Percentiles rank a stretch among this genome's conserved stretches.
phyloP scores from a whole-genome alignment of 2,113 vertebrate genomes.

The Strigops habroptila region DNA sequence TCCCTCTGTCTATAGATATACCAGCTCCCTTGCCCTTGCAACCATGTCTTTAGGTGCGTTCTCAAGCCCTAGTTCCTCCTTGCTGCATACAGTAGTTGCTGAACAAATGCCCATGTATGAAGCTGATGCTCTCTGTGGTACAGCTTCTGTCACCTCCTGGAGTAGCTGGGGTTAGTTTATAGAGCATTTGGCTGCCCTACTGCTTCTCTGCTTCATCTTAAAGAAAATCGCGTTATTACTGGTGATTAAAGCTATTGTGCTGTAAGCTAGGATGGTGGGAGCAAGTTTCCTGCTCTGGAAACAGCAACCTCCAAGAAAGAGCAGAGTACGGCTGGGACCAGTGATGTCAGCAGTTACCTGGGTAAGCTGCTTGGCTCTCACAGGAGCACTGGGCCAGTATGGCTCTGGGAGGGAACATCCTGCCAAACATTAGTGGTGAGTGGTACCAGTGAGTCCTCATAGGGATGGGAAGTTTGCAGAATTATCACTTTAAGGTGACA shows the following conservation, averaged over 20 bases:
- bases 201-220: background rate
- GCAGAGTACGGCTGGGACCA: background rate
- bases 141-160: too few species aligned
- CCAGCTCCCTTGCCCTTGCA: background rate
- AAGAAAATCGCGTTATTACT: accelerated
- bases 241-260: background rate
- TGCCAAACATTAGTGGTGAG: background rate
- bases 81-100: accelerated
- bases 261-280: background rate
- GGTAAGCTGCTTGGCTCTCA: background rate
- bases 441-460: accelerated
- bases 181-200: background rate
- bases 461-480: background rate
- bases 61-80: background rate
- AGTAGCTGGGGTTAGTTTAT: background rate
- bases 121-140: background rate
- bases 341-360: accelerated
- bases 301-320: background rate
- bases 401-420: background rate
- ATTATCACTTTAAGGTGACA: background rate
- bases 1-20: accelerated
- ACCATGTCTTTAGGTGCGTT: accelerated
- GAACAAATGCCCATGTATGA: accelerated
- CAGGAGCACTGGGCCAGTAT: accelerated
- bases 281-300: background rate